phyloP scores from a whole-genome alignment of 2,797 vertebrate genomes.

The Hybognathus amarus region DNA sequence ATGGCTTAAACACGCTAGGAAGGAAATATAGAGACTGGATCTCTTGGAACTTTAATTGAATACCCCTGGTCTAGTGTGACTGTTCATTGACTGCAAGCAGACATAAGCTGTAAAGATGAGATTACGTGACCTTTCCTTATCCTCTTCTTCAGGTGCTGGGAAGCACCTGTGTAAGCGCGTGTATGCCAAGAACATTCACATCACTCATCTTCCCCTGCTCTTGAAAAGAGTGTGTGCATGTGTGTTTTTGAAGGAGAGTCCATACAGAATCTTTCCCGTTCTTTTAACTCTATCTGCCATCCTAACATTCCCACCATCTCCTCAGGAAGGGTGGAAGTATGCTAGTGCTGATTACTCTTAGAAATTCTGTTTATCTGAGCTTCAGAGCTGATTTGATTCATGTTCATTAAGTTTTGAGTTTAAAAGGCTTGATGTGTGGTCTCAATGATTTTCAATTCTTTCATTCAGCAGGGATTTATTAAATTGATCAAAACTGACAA shows the following conservation, averaged over 20 bases:
- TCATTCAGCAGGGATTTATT: background rate
- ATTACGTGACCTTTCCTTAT: slow-evolving; percentile 44
- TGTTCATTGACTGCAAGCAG: background rate
- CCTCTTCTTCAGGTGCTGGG: slow-evolving; percentile 21
- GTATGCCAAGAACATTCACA: background rate
- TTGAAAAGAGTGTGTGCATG: slow-evolving; percentile 13
- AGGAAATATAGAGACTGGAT: background rate
- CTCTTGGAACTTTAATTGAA: background rate
- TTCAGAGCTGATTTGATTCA: background rate
- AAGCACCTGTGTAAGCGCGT: slow-evolving; percentile 37
- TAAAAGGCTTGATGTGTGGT: background rate
- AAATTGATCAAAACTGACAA: background rate
- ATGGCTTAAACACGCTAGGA: background rate
- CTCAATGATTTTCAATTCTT: background rate
- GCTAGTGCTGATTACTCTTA: background rate
- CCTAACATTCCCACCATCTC: slow-evolving; percentile 37
- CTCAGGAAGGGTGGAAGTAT: background rate
- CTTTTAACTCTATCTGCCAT: slow-evolving; percentile 50
- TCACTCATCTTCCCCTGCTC: slow-evolving; percentile 12
- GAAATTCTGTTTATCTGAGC: background rate
- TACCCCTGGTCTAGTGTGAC: background rate
- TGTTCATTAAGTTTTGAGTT: background rate
- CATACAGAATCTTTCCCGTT: background rate
- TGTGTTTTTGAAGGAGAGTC: background rate
- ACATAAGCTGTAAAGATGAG: background rate